Conservation (phyloP, 2,888 invertebrate genomes). For the Sialis fuliginosa region DNA sequence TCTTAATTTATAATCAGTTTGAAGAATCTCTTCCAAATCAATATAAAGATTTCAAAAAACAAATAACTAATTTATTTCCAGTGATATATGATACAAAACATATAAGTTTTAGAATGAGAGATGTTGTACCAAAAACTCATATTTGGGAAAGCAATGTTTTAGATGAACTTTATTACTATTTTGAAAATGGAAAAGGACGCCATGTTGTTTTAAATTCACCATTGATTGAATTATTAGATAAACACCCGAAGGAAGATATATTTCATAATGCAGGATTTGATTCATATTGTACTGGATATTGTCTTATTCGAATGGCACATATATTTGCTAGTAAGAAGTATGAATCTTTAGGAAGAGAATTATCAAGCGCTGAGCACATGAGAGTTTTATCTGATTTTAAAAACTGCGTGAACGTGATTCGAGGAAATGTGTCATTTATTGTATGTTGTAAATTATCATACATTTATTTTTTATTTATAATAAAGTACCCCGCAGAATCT, state of each 20-base stretch:
- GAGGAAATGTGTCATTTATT: constrained; percentile 35
- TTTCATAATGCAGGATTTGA: constrained; percentile 75
- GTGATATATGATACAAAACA: constrained; percentile 55
- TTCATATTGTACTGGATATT: constrained; percentile 56
- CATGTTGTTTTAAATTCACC: constrained; percentile 24
- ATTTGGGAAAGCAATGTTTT: constrained; percentile 34
- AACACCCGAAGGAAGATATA: constrained; percentile 12
- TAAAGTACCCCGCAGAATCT: too few relatives aligned
- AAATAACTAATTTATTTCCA: constrained; percentile 43
- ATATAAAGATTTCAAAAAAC: constrained; percentile 44
- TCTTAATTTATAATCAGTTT: constrained; percentile 56
- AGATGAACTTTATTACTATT: constrained; percentile 38
- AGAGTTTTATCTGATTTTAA: constrained; percentile 27
- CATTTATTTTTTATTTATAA: too few relatives aligned
- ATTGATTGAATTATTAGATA: constrained; percentile 17
- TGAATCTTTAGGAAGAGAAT: constrained; percentile 22
- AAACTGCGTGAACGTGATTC: constrained; percentile 42
- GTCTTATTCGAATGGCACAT: constrained; percentile 48
- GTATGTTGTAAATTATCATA: constrained; percentile 24
- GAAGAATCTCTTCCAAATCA: constrained; percentile 45
- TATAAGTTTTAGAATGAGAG: constrained; percentile 34
- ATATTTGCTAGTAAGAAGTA: constrained; percentile 33
- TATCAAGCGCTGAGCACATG: constrained; percentile 34
- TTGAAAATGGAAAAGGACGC: constrained; percentile 29
- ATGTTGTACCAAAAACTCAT: constrained; percentile 26